These are phyloP conservation scores for Acrobasis suavella DNA, from an alignment of 2,888 invertebrate species.

Conservation along the genomic window DNA sequence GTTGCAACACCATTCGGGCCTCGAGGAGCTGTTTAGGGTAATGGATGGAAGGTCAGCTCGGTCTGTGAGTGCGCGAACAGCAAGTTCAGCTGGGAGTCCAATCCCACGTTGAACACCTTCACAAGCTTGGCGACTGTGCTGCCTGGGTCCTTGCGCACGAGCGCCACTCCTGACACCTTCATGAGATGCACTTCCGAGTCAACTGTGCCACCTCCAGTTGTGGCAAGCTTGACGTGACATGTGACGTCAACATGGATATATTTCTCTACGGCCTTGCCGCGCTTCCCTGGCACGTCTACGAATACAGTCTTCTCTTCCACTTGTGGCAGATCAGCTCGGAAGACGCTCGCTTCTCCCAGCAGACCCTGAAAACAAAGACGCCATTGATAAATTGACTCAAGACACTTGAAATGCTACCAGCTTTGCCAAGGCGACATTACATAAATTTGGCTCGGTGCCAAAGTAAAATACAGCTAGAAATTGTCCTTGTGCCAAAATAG, in stretches of 20 bases:
- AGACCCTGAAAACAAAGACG: conserved; percentile 61
- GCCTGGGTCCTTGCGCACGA: conserved; percentile 84
- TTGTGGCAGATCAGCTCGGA: conserved; percentile 86
- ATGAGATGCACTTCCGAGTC: conserved; percentile 84
- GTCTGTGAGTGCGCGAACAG: conserved; percentile 85
- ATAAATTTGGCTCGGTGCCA: conserved; percentile 48
- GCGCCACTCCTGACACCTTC: conserved; percentile 86
- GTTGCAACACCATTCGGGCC: conserved; percentile 66
- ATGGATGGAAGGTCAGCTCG: conserved; percentile 84
- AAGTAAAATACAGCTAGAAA: conserved; percentile 46
- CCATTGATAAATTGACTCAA: conserved; percentile 38
- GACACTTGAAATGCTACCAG: conserved; percentile 31
- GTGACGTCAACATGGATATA: conserved; percentile 86
- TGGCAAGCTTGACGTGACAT: conserved; percentile 84
- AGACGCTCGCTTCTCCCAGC: conserved; percentile 85
- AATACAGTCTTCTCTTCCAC: conserved; percentile 84
- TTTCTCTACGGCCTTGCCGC: conserved; percentile 81
- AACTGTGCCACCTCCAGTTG: conserved; percentile 81
- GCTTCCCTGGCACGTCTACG: conserved; percentile 76
- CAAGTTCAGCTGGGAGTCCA: conserved; percentile 86
- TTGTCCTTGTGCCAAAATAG: conserved; percentile 48
- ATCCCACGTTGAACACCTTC: conserved; percentile 85
- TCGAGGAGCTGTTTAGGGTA: conserved; percentile 59
- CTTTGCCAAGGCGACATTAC: conserved; percentile 44
- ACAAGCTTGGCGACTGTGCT: conserved; percentile 78